Evolutionary conservation across 2,113 vertebrate genomes (phyloP), one percentile per base, ranked within the genome.

Genomic region (Dipodomys merriami): DNA sequence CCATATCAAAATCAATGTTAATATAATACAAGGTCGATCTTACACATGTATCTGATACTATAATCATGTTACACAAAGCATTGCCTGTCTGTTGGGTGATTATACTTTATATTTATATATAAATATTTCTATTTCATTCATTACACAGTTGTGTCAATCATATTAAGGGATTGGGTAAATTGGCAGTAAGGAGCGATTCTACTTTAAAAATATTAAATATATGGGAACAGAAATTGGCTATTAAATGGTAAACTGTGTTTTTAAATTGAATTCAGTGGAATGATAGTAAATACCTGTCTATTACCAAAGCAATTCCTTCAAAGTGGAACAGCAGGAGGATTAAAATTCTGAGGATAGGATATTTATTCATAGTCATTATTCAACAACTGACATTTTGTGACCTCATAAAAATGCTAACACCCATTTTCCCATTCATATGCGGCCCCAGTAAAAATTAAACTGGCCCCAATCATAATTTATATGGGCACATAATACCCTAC

Each of bases 281-380:
- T 95, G 1, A 73, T 96, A 93, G 72, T 90, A 93, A 97, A 64
- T 88, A 90, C 85, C 64, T 97, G 92, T 91, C 91, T 87, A 86
- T 93, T 94, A 72, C 71, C 29, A 11, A 6, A 1, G 2, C 2
- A 35, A 18, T 92, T 1, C 0, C 90, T 96, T 87, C 57, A 57
- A 96, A 88, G 71, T 77, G 83, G 53, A 97, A 72, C 60, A 93
- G 72, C 69, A 94, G 65, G n/a, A 92, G 77, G 81, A 96, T 97
- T 97, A 96, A 96, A 94, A 96, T 95, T 94, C 82, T 27, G 16
- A 87, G 80, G 85, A 91, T 92, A 77, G 72, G 73, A 67, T 97
- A 96, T 97, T 98, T 98, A 97, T 96, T 93, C 94, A 68, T 88
- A 79, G 79, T 71, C 94, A 95, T 97, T 94, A 91, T 95, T 98